Base-by-base conservation (phyloP, 2,797 vertebrate species). In the Tolypeutes matacus region DNA sequence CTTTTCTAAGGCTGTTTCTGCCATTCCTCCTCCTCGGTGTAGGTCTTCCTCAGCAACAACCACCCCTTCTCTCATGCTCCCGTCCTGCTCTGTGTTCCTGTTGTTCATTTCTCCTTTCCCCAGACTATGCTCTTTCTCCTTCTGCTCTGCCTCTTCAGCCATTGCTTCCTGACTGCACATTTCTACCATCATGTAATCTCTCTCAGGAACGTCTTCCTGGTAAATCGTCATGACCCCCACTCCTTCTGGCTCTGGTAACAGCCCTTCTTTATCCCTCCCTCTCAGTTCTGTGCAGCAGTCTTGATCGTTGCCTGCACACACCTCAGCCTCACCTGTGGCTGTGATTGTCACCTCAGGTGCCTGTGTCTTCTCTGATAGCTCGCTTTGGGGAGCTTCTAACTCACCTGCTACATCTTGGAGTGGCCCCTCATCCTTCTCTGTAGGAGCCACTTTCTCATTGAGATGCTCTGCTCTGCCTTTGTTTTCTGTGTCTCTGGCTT, bases 151-250 rank as follows among this genome's bases (percentile, higher is more conserved):
- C 0, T 10, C 27, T 46, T 14, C 62, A 21, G 1, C 53, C 31
- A 12, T 17, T 0, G 7, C 20, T 70, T 53, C 91, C n/a, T 58
- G 42, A 3, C n/a, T 4, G 2, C 25, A 18, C 70, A 18, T 27
- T 53, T 4, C 86, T 53, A 34, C 80, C 51, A 1, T 46, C 7
- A 1, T 5, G 36, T 49, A 12, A 1, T 29, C 80, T 75, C 31
- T 65, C 67, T 72, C 42, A 0, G 46, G 42, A 72, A 15, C 12
- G 23, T 18, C 56, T 12, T 69, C 23, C 12, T 21, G 86, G 34
- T 36, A 36, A n/a, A 1, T 18, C 0, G 1, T n/a, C 14, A 1
- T 4, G 13, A 36, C 3, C 12, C 4, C 23, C 0, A 0, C 29
- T 62, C 21, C 69, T 62, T 31, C 73, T 29, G 0, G 21, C 13